Conservation (phyloP, 2,113 vertebrate species). For the Dromiciops gliroides region DNA sequence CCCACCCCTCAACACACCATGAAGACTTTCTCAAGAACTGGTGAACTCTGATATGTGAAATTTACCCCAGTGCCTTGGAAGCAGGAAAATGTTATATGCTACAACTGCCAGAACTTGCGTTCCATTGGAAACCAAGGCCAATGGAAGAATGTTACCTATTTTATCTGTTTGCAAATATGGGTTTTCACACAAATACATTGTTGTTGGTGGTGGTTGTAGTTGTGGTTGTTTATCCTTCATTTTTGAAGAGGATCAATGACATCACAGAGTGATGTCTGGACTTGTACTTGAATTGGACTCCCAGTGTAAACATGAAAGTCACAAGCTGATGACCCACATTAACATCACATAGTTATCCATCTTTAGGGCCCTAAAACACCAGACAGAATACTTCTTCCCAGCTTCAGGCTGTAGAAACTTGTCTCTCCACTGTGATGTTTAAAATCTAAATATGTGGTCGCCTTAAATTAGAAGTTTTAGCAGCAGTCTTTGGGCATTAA, state of each 20-base stretch:
- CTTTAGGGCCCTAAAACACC: neutral
- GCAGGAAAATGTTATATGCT: neutral
- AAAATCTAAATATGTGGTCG: too few relatives aligned
- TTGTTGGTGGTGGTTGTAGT: too few relatives aligned
- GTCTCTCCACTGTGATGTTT: too few relatives aligned
- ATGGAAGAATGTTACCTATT: neutral
- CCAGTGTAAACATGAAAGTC: neutral
- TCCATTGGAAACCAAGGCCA: neutral
- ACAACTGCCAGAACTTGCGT: neutral
- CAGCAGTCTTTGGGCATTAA: too few relatives aligned
- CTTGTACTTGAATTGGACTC: too few relatives aligned
- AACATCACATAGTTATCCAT: neutral
- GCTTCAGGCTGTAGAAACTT: too few relatives aligned
- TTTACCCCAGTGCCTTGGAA: neutral
- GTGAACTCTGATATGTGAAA: neutral
- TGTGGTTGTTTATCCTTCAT: too few relatives aligned
- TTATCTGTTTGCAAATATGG: neutral
- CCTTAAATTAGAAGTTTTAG: too few relatives aligned
- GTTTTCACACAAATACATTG: neutral
- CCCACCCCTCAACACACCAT: neutral
- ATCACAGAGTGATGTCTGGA: too few relatives aligned
- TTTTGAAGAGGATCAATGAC: too few relatives aligned
- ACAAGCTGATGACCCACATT: neutral
- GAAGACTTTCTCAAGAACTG: neutral
- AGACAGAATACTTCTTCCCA: neutral